Evolutionary conservation across 2,888 invertebrate species (phyloP), one percentile per base, ranked within the genome.

Genomic region (Diaprepes abbreviatus): DNA sequence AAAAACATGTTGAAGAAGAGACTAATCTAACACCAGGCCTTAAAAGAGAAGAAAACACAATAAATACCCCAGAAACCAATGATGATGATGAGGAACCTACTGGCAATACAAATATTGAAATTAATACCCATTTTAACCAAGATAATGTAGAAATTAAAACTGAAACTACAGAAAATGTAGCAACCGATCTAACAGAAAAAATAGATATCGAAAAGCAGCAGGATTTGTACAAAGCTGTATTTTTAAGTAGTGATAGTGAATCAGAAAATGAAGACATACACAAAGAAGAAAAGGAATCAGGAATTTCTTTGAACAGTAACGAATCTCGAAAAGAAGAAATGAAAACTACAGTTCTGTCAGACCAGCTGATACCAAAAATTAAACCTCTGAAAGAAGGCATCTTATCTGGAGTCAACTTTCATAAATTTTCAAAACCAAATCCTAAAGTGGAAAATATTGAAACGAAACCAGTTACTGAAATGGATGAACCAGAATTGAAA

Each of bases 171-270:
- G 38, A 19, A 19, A 6, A n/a, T 10, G 10, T n/a, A 9, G 40
- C 54, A 14, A 75, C 74, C 70, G 82, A 83, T 74, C 74, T 81
- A 38, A 83, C 82, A 2, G 83, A 83, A 52, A 81, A 78, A 76
- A 76, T 84, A 4, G 79, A 82, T 45, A 75, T 84, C 19, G 80
- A 80, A 14, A 78, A 91, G 52, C 91, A 90, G 76, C 86, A 88
- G 69, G 96, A 96, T 83, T 85, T 97, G 2, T 97, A 95, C 79
- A 94, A 94, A 83, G 92, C 95, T 0, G 94, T 97, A 77, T 97
- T 97, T 80, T 87, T 93, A 21, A 93, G 93, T 68, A 92, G 92
- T 78, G 88, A 88, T 10, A 91, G 91, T 57, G 85, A 86, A 2
- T 85, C 85, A 52, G 79, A 75, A 28, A 83, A 83, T 36, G 83